Percentiles rank a stretch among this genome's conserved stretches.
Conservation (phyloP, 2,888 invertebrate genomes). For the Loripinus fragilis region DNA sequence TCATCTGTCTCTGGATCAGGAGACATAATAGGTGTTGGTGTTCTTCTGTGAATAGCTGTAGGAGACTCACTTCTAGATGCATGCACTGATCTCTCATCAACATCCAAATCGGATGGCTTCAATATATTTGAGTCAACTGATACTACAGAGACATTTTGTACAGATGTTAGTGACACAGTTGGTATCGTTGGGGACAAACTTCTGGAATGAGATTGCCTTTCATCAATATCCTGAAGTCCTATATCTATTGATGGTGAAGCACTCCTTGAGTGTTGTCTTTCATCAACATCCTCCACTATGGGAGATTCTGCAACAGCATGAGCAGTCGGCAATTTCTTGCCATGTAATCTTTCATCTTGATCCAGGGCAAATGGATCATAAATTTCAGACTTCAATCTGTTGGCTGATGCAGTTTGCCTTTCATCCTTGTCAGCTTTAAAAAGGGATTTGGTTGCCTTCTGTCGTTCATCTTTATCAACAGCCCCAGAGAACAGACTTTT, state of each 20-base stretch:
- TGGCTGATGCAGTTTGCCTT: not conserved
- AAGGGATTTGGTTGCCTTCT: not conserved
- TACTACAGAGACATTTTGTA: not conserved
- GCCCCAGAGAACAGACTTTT: not conserved
- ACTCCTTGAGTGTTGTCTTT: slow-evolving; percentile 32
- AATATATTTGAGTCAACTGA: not conserved
- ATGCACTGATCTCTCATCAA: slow-evolving; percentile 18
- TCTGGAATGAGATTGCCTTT: slow-evolving; percentile 36
- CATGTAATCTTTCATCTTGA: not conserved
- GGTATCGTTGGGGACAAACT: slow-evolving; percentile 37
- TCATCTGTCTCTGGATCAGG: slow-evolving; percentile 1
- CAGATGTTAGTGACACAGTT: not conserved
- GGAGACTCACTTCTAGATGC: not conserved
- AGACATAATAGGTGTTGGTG: slow-evolving; percentile 4
- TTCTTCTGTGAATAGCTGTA: not conserved
- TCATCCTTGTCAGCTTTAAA: not conserved
- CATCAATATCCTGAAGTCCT: slow-evolving; percentile 2
- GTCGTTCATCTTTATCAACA: slow-evolving; percentile 6
- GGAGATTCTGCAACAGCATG: not conserved
- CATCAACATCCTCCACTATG: slow-evolving; percentile 9
- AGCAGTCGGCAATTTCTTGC: not conserved
- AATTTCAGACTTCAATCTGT: not conserved
- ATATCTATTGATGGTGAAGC: not conserved
- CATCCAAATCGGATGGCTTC: not conserved
- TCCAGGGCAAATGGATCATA: not conserved